phyloP scores from a whole-genome alignment of 2,888 invertebrate species.

The Rhagium mordax region DNA sequence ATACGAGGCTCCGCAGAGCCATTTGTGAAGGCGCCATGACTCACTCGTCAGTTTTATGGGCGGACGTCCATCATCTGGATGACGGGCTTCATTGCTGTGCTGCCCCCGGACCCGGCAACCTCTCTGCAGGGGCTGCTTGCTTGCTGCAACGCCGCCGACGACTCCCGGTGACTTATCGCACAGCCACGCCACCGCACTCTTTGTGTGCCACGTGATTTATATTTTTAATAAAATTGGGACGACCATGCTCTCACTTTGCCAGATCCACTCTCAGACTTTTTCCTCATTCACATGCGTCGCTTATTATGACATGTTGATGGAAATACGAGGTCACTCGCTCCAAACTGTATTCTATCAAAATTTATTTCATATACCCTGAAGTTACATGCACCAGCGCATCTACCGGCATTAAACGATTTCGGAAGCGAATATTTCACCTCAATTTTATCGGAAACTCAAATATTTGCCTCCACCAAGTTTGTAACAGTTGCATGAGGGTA shows the following conservation, averaged over 20 bases:
- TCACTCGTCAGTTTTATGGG: slow-evolving; percentile 84
- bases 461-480: too few species aligned
- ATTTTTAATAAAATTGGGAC: slow-evolving; percentile 68
- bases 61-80: slow-evolving; percentile 80
- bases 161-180: slow-evolving; percentile 60
- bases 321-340: neutral
- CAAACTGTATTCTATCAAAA: neutral
- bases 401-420: neutral
- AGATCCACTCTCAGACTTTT: slow-evolving; percentile 47
- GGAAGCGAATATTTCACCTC: too few species aligned
- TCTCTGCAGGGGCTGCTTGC: slow-evolving; percentile 54
- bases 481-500: too few species aligned
- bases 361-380: neutral
- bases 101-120: slow-evolving; percentile 55
- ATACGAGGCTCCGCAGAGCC: slow-evolving; percentile 84
- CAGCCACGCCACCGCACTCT: slow-evolving; percentile 70
- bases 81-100: slow-evolving; percentile 76
- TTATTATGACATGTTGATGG: slow-evolving; percentile 30
- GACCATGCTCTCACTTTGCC: slow-evolving; percentile 41
- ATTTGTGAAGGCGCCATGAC: slow-evolving; percentile 79
- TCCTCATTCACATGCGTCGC: slow-evolving; percentile 48
- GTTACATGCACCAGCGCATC: neutral
- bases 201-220: slow-evolving; percentile 76
- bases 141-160: slow-evolving; percentile 48
- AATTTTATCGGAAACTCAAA: too few species aligned